Evolutionary conservation across 2,888 invertebrate species (phyloP), one percentile per base, ranked within the genome.

Genomic region (Dicycla oo): DNA sequence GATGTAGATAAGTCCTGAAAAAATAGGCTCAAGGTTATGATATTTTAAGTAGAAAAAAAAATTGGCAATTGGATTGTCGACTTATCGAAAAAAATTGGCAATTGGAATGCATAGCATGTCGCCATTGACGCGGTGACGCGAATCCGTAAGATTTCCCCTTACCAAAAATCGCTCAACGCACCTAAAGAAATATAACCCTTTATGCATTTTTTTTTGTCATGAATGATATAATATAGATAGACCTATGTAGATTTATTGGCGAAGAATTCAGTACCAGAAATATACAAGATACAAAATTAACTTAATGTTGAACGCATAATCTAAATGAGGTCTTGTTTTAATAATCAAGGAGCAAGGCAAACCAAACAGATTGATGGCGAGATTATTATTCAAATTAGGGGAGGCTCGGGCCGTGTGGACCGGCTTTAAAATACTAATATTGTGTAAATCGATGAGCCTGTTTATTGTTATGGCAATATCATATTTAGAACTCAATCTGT

Each of bases 311-410:
- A 66, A 79, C 69, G 86, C 80, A 85, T 82, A 86, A 87, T 89
- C 88, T 88, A 87, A 91, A 89, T 90, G 88, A 90, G 88, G 86
- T 81, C 88, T 88, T 89, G 89, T 89, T 90, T 89, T 91, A 91
- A 90, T 91, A 89, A 89, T 88, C 87, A 88, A 88, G 85, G 85
- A 89, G 87, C 87, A 85, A 82, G 81, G 82, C 85, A 89, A 88
- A 87, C 83, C 86, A 89, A 88, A 87, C 82, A 89, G 90, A 91
- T 89, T 90, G 90, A 91, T 90, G 87, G 87, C 73, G 82, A 90
- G 91, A 91, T 91, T 91, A 91, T 89, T 88, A 90, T 90, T 89
- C 87, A 89, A 91, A 91, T 90, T 87, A 89, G 90, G 83, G 91
- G 88, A 87, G 75, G 78, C 54, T 70, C 73, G 89, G 89, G 81